Evolutionary conservation across 2,797 vertebrate species (phyloP).

Genomic region (Enteromius mattozi): DNA sequence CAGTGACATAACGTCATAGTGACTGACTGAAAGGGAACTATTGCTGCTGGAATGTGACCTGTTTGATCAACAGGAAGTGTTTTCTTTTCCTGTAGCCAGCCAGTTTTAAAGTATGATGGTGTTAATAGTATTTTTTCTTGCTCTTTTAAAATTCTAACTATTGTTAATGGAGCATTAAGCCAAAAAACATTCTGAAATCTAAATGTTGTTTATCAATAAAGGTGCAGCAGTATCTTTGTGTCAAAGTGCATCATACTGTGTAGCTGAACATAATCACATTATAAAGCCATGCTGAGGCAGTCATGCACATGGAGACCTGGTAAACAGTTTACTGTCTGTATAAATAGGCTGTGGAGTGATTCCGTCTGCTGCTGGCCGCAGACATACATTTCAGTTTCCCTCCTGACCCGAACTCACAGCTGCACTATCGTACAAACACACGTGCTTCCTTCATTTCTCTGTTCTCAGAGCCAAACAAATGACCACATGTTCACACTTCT

Average conservation of each 20-base stretch:
- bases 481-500: constrained; percentile 15
- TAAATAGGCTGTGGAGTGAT: constrained; percentile 53
- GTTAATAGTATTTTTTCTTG: too few species aligned
- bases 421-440: constrained; percentile 8
- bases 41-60: constrained; percentile 9
- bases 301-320: constrained; percentile 32
- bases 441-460: constrained; percentile 25
- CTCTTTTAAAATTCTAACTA: too few species aligned
- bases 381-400: neutral
- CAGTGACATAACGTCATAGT: too few species aligned
- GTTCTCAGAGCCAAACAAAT: constrained; percentile 9
- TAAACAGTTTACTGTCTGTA: constrained; percentile 55
- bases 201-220: neutral
- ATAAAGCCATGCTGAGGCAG: constrained; percentile 23
- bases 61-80: constrained; percentile 43
- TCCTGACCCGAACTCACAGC: constrained; percentile 19
- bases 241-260: neutral
- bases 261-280: neutral
- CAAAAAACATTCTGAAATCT: too few species aligned
- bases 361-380: constrained; percentile 21
- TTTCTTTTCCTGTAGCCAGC: constrained; percentile 18
- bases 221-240: neutral
- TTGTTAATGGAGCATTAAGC: too few species aligned
- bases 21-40: too few species aligned
- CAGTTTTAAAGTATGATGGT: constrained; percentile 21